A percentile compares a stretch with the other conserved stretches of the same genome.
phyloP scores from a whole-genome alignment of 2,888 invertebrate species.

The Lordiphosa fenestrarum region DNA sequence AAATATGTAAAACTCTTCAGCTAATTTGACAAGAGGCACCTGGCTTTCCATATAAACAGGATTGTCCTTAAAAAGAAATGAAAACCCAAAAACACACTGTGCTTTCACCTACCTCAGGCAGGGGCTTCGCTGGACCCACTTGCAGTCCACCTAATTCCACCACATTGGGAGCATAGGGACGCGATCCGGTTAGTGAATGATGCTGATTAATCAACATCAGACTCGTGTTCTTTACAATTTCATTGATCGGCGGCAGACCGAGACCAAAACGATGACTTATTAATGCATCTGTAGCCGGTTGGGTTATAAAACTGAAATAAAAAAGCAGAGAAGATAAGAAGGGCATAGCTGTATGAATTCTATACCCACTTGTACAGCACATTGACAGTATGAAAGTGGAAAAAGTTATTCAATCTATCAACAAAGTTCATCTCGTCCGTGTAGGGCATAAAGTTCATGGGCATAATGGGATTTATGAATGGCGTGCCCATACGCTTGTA shows the following conservation, averaged over 20 bases:
- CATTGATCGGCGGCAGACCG: conserved; percentile 79
- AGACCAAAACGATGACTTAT: conserved; percentile 80
- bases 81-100: too few relatives aligned
- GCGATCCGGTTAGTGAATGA: conserved; percentile 80
- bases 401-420: conserved; percentile 80
- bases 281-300: conserved; percentile 77
- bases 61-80: too few relatives aligned
- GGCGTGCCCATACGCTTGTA: conserved; percentile 82
- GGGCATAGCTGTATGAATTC: not conserved
- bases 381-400: conserved; percentile 62
- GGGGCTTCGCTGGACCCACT: conserved; percentile 55
- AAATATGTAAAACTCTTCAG: too few relatives aligned
- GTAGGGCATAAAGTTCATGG: conserved; percentile 81
- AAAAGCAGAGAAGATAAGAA: conserved; percentile 1
- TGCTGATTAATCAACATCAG: conserved; percentile 81
- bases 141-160: conserved; percentile 82
- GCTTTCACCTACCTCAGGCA: conserved; percentile 62
- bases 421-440: conserved; percentile 78
- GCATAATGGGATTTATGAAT: conserved; percentile 82
- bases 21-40: too few relatives aligned
- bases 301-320: conserved; percentile 59
- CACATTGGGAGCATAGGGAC: conserved; percentile 80
- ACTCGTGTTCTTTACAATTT: conserved; percentile 76
- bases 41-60: too few relatives aligned
- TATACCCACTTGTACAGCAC: conserved; percentile 58